A percentile compares a stretch with the other conserved stretches of the same genome.
Evolutionary conservation across 2,888 invertebrate species (phyloP).

Genomic region (Invenusta paracnida): DNA sequence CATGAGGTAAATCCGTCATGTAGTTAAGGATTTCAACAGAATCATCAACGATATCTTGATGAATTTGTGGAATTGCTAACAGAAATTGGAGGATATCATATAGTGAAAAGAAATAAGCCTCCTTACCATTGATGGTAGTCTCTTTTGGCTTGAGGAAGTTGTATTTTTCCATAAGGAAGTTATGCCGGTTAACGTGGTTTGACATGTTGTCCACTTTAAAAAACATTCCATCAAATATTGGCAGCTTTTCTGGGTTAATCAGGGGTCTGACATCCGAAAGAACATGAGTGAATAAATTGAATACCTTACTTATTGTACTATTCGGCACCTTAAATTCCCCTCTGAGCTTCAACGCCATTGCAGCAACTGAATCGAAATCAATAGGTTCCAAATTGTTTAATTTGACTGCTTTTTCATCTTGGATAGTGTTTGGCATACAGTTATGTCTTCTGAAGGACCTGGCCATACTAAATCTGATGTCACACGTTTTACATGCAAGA

Average conservation of each 20-base stretch:
- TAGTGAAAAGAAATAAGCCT: neutral
- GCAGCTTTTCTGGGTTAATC: neutral
- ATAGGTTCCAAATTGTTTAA: neutral
- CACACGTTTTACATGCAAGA: neutral
- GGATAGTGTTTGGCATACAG: neutral
- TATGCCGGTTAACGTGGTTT: neutral
- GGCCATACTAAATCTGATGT: neutral
- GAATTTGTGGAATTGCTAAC: neutral
- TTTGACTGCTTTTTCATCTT: neutral
- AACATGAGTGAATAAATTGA: neutral
- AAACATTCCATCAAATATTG: neutral
- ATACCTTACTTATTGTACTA: neutral
- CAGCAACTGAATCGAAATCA: neutral
- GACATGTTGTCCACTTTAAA: neutral
- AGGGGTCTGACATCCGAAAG: neutral
- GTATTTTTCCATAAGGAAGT: neutral
- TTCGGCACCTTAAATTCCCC: neutral
- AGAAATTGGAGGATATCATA: neutral
- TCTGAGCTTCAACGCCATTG: neutral
- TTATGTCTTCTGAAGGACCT: neutral
- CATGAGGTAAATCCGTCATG: neutral
- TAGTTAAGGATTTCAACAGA: neutral
- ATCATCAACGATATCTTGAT: neutral
- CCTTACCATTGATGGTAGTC: neutral
- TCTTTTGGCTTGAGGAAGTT: neutral